Percentiles rank a stretch among this genome's conserved stretches.
These are phyloP conservation scores for Zingel zingel DNA, from an alignment of 2,113 vertebrate species.

Conservation along the genomic window DNA sequence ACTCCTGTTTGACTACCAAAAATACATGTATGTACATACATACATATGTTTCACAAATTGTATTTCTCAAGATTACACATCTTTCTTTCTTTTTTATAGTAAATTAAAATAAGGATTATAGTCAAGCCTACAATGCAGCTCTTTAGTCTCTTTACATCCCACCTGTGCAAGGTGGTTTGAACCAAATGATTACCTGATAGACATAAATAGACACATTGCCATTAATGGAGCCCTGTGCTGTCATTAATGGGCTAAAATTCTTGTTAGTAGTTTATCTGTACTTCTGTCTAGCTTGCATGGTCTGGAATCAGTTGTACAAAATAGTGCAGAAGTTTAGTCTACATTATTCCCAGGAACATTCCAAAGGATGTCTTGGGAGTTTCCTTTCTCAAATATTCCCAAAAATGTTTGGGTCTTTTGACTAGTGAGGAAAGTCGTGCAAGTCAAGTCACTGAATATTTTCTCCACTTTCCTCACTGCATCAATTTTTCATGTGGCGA, in stretches of 20 bases:
- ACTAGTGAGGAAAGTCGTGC: neutral
- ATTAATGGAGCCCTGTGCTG: neutral
- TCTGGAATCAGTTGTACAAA: neutral
- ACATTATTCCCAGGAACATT: neutral
- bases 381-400: neutral
- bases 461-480: neutral
- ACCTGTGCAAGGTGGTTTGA: neutral
- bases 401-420: neutral
- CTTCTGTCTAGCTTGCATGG: neutral
- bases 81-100: neutral
- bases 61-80: neutral
- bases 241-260: too few species aligned
- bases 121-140: too few species aligned
- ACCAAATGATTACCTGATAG: neutral
- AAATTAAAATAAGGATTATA: neutral
- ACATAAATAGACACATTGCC: neutral
- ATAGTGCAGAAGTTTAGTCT: neutral
- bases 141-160: neutral
- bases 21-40: neutral
- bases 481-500: neutral
- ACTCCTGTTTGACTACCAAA: neutral
- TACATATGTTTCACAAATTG: neutral
- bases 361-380: neutral
- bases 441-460: slow-evolving; percentile 1
- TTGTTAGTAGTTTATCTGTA: neutral